A percentile compares a stretch with the other conserved stretches of the same genome.
Evolutionary conservation across 2,888 invertebrate genomes (phyloP).

Genomic region (Drosophila anomelani): DNA sequence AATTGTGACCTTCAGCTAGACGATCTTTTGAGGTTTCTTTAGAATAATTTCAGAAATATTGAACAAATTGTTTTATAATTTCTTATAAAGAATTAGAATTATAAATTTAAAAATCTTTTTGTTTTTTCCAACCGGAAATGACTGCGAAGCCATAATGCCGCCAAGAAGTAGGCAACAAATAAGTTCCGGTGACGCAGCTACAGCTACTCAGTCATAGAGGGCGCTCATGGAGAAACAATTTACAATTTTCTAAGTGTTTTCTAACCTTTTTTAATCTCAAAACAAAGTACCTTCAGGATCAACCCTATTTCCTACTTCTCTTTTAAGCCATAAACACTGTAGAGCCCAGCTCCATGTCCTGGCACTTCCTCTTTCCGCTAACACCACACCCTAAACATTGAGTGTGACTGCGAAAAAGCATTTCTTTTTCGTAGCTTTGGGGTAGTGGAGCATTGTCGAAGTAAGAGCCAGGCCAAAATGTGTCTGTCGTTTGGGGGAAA

Average conservation of each 20-base stretch:
- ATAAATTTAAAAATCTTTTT: too few species aligned
- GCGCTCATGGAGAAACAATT: background rate
- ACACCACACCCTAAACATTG: background rate
- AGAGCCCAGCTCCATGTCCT: background rate
- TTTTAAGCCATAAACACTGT: background rate
- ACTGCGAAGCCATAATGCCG: too few species aligned
- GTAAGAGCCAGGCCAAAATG: conserved; percentile 24
- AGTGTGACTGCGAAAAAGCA: conserved; percentile 39
- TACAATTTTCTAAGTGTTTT: background rate
- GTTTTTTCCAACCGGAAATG: background rate
- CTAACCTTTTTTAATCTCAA: background rate
- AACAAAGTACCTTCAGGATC: background rate
- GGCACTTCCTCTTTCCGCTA: conserved; percentile 2
- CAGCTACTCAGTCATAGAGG: background rate
- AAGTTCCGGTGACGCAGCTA: background rate
- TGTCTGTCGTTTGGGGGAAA: conserved; percentile 55
- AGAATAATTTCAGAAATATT: too few species aligned
- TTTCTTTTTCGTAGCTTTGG: conserved; percentile 55
- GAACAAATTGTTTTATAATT: background rate
- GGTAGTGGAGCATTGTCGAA: conserved; percentile 59
- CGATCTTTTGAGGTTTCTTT: background rate
- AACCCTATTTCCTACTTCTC: background rate
- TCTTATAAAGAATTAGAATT: background rate
- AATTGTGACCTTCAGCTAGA: background rate
- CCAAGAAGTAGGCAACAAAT: conserved; percentile 17